These are phyloP conservation scores for Xiphydria camelus DNA, from an alignment of 2,888 invertebrate genomes.

Conservation along the genomic window DNA sequence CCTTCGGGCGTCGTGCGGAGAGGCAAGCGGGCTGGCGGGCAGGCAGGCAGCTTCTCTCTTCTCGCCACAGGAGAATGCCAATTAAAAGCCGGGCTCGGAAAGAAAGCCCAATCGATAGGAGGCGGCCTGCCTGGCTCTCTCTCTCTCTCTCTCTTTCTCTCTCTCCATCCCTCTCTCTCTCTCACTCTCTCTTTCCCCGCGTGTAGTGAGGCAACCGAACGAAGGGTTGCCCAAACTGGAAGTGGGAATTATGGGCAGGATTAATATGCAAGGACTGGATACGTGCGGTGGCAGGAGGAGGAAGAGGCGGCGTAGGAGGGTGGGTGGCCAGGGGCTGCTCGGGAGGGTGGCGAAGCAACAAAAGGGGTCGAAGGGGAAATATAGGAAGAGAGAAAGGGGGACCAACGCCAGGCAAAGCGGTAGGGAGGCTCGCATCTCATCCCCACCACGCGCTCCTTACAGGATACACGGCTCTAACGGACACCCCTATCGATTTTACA, in stretches of 20 bases:
- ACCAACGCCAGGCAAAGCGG: constrained; percentile 12
- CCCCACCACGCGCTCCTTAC: constrained; percentile 51
- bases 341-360: constrained; percentile 48
- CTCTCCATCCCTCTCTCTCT: constrained; percentile 28
- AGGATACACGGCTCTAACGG: constrained; percentile 57
- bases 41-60: constrained; percentile 20
- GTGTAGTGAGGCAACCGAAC: constrained; percentile 44
- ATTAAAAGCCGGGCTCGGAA: constrained; percentile 55
- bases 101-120: constrained; percentile 56
- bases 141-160: constrained; percentile 22
- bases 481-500: constrained; percentile 59
- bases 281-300: constrained; percentile 53
- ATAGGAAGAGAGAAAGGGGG: constrained; percentile 27
- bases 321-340: constrained; percentile 11
- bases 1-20: no score
- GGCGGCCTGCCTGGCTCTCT: constrained; percentile 42
- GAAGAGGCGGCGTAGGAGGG: constrained; percentile 26
- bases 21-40: not conserved
- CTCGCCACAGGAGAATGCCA: constrained; percentile 55
- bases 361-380: constrained; percentile 56
- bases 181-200: constrained; percentile 40
- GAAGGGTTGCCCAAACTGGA: constrained; percentile 59
- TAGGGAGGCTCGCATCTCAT: constrained; percentile 46
- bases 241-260: constrained; percentile 59
- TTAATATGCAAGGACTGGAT: constrained; percentile 60